Base-by-base conservation (phyloP, 2,797 vertebrate genomes). In the Alcedo atthis region DNA sequence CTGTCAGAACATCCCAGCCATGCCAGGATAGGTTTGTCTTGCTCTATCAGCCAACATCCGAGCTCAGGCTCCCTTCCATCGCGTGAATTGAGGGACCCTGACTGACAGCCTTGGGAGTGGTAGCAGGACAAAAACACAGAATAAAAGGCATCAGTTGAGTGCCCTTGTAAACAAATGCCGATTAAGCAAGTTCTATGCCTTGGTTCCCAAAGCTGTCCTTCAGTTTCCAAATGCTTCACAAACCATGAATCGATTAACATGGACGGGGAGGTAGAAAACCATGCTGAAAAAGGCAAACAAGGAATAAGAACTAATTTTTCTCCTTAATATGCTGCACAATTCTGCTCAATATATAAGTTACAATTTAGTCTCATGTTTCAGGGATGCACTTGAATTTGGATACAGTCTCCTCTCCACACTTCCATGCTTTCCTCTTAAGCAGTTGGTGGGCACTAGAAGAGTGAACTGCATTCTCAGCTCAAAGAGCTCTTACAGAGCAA, bases 51-150 rank as follows among this genome's bases (percentile, higher is more conserved):
- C 68, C 15, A 40, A n/a, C 0, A 0, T 16, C 83, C 68, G n/a
- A 70, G 79, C 81, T 53, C 54, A 28, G 53, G 9, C 46, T 86
- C 67, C 37, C 37, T 6, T 85, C 66, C 33, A 15, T 46, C 43
- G 5, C 2, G 0, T 6, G 54, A 46, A 9, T 8, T 57, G 28
- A 28, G 49, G n/a, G 37, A 19, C 19, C 17, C 13, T 30, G 48
- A 1, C 2, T 25, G 49, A 78, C 48, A 73, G 75, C 10, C 12
- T 17, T 20, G 26, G 20, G 35, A 70, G 20, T 10, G 6, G 57
- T 26, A 76, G 21, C 40, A 58, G 66, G 49, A 48, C 28, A 3
- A 63, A n/a, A 57, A 86, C 33, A 24, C 16, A 75, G 33, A 54
- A 13, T 26, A 18, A 55, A 89, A 79, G 10, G 17, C 32, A 74